Conservation (phyloP, 2,797 vertebrate species). For the Lycodopsis pacificus region DNA sequence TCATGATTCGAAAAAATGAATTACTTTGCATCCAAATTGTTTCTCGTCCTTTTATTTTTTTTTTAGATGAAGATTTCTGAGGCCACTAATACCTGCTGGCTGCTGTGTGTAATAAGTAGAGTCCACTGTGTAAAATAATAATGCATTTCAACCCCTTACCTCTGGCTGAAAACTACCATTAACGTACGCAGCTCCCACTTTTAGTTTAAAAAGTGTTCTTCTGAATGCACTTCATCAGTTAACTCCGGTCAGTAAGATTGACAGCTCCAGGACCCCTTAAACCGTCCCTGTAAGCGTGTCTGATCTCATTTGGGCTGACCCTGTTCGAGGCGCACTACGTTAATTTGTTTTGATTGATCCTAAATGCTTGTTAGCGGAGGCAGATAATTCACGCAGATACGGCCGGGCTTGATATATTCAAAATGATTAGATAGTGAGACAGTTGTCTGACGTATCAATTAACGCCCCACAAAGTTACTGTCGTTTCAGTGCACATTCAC, state of each 20-base stretch:
- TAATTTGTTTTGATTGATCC: conserved; percentile 81
- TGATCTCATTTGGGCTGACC: conserved; percentile 73
- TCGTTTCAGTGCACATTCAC: not conserved
- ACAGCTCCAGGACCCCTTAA: conserved; percentile 57
- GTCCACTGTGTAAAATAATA: conserved; percentile 19
- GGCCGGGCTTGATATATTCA: conserved; percentile 49
- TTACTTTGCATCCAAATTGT: conserved; percentile 29
- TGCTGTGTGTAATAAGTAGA: conserved; percentile 15
- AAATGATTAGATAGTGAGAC: conserved; percentile 47
- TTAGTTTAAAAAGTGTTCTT: conserved; percentile 26
- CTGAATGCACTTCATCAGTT: conserved; percentile 37
- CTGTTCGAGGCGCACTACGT: conserved; percentile 52
- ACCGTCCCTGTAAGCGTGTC: conserved; percentile 60
- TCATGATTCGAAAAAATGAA: conserved; percentile 56
- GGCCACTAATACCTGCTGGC: conserved; percentile 1
- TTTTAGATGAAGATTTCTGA: conserved; percentile 28
- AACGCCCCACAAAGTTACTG: not conserved
- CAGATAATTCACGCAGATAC: conserved; percentile 40
- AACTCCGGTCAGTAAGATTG: conserved; percentile 59
- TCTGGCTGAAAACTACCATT: conserved; percentile 7
- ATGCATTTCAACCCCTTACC: not conserved
- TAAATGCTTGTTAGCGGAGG: conserved; percentile 68
- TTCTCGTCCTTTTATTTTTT: not conserved
- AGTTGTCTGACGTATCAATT: conserved; percentile 43
- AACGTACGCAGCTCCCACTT: conserved; percentile 3